Percentiles rank a stretch among this genome's conserved stretches.
phyloP scores from a whole-genome alignment of 2,797 vertebrate species.

The Parauchenoglanis punctatus region DNA sequence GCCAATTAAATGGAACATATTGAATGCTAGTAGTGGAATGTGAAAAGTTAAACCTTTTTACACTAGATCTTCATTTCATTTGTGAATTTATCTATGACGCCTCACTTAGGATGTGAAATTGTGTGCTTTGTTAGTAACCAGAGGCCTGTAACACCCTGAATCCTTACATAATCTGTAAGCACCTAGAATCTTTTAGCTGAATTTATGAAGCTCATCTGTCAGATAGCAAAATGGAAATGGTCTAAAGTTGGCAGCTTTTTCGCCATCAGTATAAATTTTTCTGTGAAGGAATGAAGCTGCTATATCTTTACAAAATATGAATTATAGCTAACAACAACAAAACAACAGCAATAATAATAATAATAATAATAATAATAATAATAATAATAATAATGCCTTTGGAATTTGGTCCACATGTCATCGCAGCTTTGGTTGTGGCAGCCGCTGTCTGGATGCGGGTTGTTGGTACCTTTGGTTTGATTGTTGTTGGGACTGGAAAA shows the following conservation, averaged over 20 bases:
- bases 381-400: conserved; percentile 12
- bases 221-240: not conserved
- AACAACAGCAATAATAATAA: not conserved
- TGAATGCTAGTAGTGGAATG: not conserved
- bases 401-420: not conserved
- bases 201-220: not conserved
- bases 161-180: not conserved
- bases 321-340: not conserved
- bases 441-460: not conserved
- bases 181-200: not conserved
- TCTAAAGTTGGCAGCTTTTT: not conserved
- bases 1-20: not conserved
- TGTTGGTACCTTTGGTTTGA: not conserved
- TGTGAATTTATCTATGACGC: not conserved
- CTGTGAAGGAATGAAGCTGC: not conserved
- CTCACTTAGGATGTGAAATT: not conserved
- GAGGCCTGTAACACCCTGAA: not conserved
- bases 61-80: not conserved
- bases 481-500: not conserved
- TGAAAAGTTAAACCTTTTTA: not conserved
- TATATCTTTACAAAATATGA: not conserved
- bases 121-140: not conserved
- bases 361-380: not conserved
- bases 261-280: not conserved
- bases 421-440: rapidly evolving